Evolutionary conservation across 2,888 invertebrate genomes (phyloP), one percentile per base, ranked within the genome.

Genomic region (Junonia oenone): DNA sequence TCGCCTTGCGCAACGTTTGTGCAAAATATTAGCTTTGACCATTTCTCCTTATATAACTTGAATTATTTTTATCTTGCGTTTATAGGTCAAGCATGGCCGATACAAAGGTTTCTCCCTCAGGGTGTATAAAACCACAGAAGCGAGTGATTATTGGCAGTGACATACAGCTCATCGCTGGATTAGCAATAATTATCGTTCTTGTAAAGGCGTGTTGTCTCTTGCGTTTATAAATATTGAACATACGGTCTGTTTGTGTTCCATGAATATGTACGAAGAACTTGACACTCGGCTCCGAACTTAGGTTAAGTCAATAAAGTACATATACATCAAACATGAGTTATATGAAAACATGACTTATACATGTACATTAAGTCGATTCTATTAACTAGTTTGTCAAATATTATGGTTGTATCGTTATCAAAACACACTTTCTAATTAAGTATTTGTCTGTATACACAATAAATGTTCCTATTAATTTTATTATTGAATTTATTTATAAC

Each of bases 81-180:
- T 57, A 65, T 68, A 71, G 72, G 75, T 75, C 69, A 70, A 66
- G 67, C 59, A 68, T 69, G 61, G 67, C 68, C 63, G 66, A 63
- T 71, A 69, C 69, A 72, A 63, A 61, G 68, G 22, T 13, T 43
- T 26, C 19, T 71, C 73, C 73, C 69, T 68, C 73, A 75, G 76
- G 75, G 71, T 40, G 17, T 74, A 72, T 78, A 70, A 71, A 78
- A 71, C 74, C 76, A 76, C 70, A 73, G 66, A 67, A 74, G 79
- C 75, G 74, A 65, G 71, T 80, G 78, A 82, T 83, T 73, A 76
- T 74, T 80, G 78, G 74, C 86, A 83, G 81, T 85, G 84, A 83
- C 82, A 83, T 71, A 81, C 74, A 79, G n/a, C n/a, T 84, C 70
- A 70, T 69, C 69, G 67, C 69, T 78, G 75, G 76, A 75, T 74